A percentile compares a stretch with the other conserved stretches of the same genome.
Conservation (phyloP, 2,797 vertebrate genomes). For the Manis javanica region DNA sequence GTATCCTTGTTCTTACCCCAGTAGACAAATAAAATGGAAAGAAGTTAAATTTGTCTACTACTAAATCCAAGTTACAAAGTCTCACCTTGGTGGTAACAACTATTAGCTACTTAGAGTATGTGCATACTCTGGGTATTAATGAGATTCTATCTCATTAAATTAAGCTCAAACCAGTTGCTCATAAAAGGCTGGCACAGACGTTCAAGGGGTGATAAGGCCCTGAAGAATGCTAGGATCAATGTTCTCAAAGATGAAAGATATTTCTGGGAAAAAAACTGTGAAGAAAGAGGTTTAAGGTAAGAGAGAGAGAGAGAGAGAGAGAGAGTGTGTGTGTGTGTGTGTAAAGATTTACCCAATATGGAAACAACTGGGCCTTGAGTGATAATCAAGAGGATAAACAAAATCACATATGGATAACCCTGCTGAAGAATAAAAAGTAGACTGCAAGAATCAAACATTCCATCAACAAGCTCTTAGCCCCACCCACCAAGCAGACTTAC, state of each 20-base stretch:
- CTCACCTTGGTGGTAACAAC: not conserved
- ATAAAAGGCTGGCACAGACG: not conserved
- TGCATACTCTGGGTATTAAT: not conserved
- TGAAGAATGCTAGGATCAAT: too few species aligned
- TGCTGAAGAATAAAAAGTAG: not conserved
- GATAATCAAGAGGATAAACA: not conserved
- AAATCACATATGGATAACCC: not conserved
- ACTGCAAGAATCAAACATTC: not conserved
- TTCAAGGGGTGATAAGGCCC: too few species aligned
- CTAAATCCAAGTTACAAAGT: not conserved
- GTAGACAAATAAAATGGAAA: not conserved
- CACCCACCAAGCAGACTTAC: not conserved
- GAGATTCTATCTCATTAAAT: not conserved
- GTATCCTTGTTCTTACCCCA: not conserved
- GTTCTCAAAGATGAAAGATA: not conserved
- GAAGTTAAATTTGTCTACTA: not conserved
- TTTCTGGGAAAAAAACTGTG: not conserved
- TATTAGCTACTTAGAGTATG: not conserved
- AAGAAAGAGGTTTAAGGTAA: not conserved
- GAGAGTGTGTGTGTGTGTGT: not conserved
- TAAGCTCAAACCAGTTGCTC: not conserved
- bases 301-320: not conserved
- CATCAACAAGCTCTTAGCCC: not conserved
- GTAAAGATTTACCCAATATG: not conserved
- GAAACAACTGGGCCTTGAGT: not conserved